Conservation (phyloP, 1,140 invertebrate species). For the Polypedilum pembai region DNA sequence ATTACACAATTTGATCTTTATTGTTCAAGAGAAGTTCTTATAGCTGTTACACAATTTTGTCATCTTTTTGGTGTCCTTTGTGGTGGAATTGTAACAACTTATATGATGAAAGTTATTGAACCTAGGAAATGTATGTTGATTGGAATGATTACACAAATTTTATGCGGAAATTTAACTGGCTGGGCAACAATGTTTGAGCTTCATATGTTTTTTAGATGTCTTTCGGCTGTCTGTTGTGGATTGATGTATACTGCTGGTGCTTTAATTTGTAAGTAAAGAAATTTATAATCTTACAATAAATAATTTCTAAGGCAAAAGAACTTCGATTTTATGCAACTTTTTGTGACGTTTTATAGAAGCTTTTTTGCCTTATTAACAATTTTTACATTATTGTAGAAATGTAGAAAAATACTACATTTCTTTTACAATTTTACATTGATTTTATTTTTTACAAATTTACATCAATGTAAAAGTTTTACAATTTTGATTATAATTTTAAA, state of each 20-base stretch:
- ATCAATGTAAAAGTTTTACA: too few relatives aligned
- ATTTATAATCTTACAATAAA: neutral
- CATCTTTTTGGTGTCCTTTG: slow-evolving; percentile 45
- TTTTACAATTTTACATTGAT: too few relatives aligned
- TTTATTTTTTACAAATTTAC: too few relatives aligned
- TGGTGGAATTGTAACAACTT: slow-evolving; percentile 43
- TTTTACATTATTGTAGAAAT: neutral
- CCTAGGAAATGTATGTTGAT: slow-evolving; percentile 44
- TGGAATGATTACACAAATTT: slow-evolving; percentile 44
- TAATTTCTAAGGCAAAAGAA: too few relatives aligned
- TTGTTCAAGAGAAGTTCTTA: slow-evolving; percentile 43
- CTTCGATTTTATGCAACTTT: too few relatives aligned
- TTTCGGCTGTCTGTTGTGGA: slow-evolving; percentile 43
- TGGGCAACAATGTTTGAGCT: slow-evolving; percentile 42
- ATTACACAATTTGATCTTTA: slow-evolving; percentile 45
- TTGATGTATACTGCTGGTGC: slow-evolving; percentile 44
- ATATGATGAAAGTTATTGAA: slow-evolving; percentile 38
- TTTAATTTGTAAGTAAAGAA: slow-evolving; percentile 44
- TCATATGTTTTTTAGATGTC: slow-evolving; percentile 43
- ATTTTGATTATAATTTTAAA: too few relatives aligned
- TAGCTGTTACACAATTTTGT: slow-evolving; percentile 45
- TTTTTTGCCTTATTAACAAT: neutral
- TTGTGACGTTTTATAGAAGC: neutral
- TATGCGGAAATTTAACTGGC: slow-evolving; percentile 43
- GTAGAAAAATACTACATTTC: too few relatives aligned